Base-by-base conservation (phyloP, 2,113 vertebrate species). In the Myiagra hebetior region DNA sequence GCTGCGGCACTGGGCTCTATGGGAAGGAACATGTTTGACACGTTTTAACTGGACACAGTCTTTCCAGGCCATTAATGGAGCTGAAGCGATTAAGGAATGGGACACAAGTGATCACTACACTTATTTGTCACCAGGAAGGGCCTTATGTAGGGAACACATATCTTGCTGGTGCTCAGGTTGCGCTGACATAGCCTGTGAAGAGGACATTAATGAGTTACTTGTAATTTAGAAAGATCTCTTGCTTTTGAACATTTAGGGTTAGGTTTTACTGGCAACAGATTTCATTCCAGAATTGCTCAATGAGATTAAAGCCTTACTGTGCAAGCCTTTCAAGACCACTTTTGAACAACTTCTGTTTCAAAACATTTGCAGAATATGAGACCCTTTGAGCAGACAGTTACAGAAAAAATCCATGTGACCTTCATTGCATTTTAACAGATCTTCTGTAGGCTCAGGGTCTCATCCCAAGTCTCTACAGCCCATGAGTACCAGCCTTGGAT, bases 1-100 rank as follows among this genome's bases (percentile, higher is more conserved):
- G 35, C 46, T 3, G 11, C 8, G 9, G 26, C 8, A 1, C 5
- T 1, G 2, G 23, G 10, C 39, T 87, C 23, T 6, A 0, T 42
- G 14, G n/a, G 68, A 81, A 89, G 42, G 83, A 22, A 50, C 44
- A 83, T 33, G 31, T n/a, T 75, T 88, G 79, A 76, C 47, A 63
- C 8, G 2, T 91, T 67, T 91, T 92, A 79, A 92, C 75, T 55
- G 63, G 57, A 89, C 7, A 15, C 19, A 10, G 35, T 42, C 49
- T 67, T 86, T 91, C 33, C 76, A 62, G 33, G 14, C 41, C 4
- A 3, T 15, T 50, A 44, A 37, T 28, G 13, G 44, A 89, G 31
- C 33, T 24, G 30, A 50, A 55, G 27, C 0, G 2, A 44, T 50
- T 27, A 35, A 57, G 11, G 23, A 60, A 5, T 0, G 5, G 16